Evolutionary conservation across 2,888 invertebrate species (phyloP).

Genomic region (Marronus borbonicus): DNA sequence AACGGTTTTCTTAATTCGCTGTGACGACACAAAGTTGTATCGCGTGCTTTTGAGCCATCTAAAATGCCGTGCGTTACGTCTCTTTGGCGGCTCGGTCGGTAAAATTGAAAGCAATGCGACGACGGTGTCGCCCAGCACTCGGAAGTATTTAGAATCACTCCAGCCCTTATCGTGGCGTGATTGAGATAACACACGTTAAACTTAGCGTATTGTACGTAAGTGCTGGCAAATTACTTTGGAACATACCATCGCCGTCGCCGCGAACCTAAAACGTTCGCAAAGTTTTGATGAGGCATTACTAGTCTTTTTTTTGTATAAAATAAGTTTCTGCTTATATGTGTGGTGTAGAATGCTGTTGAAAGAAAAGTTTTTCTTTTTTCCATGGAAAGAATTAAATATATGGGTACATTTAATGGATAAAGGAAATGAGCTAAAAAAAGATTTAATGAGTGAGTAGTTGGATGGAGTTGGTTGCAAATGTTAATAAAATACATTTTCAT

Average conservation of each 20-base stretch:
- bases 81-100: slow-evolving; percentile 58
- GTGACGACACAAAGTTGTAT: slow-evolving; percentile 19
- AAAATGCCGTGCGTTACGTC: not conserved
- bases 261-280: too few species aligned
- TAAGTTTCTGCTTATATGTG: too few species aligned
- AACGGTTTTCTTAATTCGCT: not conserved
- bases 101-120: slow-evolving; percentile 65
- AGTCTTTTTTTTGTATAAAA: too few species aligned
- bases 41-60: slow-evolving; percentile 1
- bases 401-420: too few species aligned
- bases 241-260: slow-evolving; percentile 49
- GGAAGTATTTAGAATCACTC: slow-evolving; percentile 63
- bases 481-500: too few species aligned
- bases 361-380: too few species aligned
- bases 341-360: too few species aligned
- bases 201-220: slow-evolving; percentile 66
- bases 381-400: too few species aligned
- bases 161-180: slow-evolving; percentile 65
- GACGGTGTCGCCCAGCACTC: slow-evolving; percentile 47
- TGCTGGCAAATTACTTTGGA: slow-evolving; percentile 69
- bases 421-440: too few species aligned
- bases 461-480: too few species aligned
- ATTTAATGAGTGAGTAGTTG: too few species aligned
- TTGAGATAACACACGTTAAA: slow-evolving; percentile 70
- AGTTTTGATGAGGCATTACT: too few species aligned